Base-by-base conservation (phyloP, 1,140 invertebrate species). In the Eubasilissa regina region DNA sequence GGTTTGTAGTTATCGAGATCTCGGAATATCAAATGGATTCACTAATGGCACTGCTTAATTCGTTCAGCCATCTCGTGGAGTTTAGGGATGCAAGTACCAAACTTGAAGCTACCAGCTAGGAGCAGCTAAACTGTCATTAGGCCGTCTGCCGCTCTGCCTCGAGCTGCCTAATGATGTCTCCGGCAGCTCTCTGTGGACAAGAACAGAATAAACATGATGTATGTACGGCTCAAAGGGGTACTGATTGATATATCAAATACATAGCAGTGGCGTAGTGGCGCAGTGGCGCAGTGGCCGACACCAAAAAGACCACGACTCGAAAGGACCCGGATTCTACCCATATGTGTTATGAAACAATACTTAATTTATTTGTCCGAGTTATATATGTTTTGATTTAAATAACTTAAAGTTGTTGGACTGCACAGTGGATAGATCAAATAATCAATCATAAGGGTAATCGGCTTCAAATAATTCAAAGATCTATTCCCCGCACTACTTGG, bases 41-140 rank as follows among this genome's bases (percentile, higher is more conserved):
- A 47, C 64, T 68, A 68, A 68, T 68, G 44, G 64, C 64, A n/a
- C 64, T 13, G 64, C 64, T 68, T 68, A 68, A 68, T 68, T 68
- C 64, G 6, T 45, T 68, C 19, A 68, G 44, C 13, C 35, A 19
- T 68, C 64, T 68, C 45, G 64, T 19, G 43, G 35, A 62, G 25
- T 62, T 62, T 21, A 62, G 35, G 11, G 64, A 19, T 6, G 21
- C 11, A 45, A 47, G 64, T n/a, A 25, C 58, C 35, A 45, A 68
- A 68, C 64, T 68, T 68, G 35, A 19, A n/a, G 35, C 64, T 15
- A 68, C 64, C 43, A 68, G 64, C 25, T 6, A 35, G 58, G 25
- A 21, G 58, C 45, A 44, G 64, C 64, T 19, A 68, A 68, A 68
- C 64, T 68, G 45, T 68, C 64, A 45, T 68, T 68, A 68, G 64